Percentiles rank a stretch among this genome's conserved stretches.
Evolutionary conservation across 2,113 vertebrate species (phyloP).

Genomic region (Cettia cetti): DNA sequence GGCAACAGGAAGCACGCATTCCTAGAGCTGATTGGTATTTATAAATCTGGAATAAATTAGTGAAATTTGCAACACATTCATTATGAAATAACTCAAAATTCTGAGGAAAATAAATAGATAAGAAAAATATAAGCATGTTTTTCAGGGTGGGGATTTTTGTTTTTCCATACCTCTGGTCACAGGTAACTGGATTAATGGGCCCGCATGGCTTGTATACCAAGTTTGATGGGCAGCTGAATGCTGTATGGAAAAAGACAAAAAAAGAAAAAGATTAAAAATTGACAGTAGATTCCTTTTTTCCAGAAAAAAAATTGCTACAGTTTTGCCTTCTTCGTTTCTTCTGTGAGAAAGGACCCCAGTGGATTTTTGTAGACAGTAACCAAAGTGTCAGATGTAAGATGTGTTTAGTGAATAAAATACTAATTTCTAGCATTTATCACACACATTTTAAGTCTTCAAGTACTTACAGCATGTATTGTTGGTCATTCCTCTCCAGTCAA

Average conservation of each 20-base stretch:
- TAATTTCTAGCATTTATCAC: not conserved
- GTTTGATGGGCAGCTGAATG: conserved; percentile 71
- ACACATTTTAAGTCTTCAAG: not conserved
- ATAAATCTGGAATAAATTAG: not conserved
- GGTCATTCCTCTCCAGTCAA: conserved; percentile 83
- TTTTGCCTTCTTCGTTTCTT: not conserved
- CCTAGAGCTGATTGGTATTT: not conserved
- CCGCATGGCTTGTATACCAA: conserved; percentile 82
- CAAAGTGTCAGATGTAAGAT: not conserved
- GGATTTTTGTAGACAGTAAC: not conserved
- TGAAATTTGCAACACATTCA: not conserved
- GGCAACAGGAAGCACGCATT: not conserved
- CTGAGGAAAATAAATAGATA: not conserved
- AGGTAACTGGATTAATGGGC: conserved; percentile 69
- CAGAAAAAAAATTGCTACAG: not conserved
- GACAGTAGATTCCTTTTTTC: not conserved
- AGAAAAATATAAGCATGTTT: not conserved
- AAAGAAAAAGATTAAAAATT: not conserved
- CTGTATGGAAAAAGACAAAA: conserved; percentile 54
- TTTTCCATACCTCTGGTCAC: conserved; percentile 74
- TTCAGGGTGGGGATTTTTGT: not conserved
- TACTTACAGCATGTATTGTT: conserved; percentile 80
- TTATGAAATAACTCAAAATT: not conserved
- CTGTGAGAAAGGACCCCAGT: not conserved
- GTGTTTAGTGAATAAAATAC: not conserved